Evolutionary conservation across 2,888 invertebrate genomes (phyloP).

Genomic region (Allophyes oxyacanthae): DNA sequence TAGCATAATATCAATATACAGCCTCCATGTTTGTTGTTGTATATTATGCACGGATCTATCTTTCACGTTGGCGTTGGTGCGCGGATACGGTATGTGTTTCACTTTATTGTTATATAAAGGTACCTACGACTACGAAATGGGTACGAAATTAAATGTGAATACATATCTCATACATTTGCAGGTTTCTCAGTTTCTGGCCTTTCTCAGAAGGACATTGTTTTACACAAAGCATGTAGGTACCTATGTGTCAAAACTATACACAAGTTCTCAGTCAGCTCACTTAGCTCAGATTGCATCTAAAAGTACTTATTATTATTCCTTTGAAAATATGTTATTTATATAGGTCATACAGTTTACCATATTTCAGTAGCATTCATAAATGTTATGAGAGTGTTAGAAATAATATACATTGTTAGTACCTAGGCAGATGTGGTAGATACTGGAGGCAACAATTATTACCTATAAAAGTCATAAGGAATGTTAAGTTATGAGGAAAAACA

Average conservation of each 20-base stretch:
- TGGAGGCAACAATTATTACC: too few relatives aligned
- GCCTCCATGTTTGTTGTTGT: constrained; percentile 23
- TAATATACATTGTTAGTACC: too few relatives aligned
- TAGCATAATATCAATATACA: not conserved
- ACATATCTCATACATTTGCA: constrained; percentile 1
- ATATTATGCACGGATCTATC: not conserved
- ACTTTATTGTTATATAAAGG: too few relatives aligned
- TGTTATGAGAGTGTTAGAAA: too few relatives aligned
- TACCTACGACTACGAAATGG: too few relatives aligned
- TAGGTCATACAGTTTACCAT: not conserved
- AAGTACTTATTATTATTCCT: too few relatives aligned
- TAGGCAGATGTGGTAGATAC: too few relatives aligned
- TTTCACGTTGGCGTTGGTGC: constrained; percentile 15
- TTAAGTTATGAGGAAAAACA: not conserved
- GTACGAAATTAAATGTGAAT: not conserved
- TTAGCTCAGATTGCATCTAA: too few relatives aligned
- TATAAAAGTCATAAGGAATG: too few relatives aligned
- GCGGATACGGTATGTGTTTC: constrained; percentile 1
- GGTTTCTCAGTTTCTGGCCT: constrained; percentile 16
- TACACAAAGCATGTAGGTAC: not conserved
- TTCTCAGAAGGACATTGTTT: constrained; percentile 8
- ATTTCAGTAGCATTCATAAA: too few relatives aligned
- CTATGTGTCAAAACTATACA: not conserved
- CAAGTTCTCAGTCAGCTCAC: too few relatives aligned
- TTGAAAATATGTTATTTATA: not conserved